phyloP scores from a whole-genome alignment of 2,888 invertebrate genomes.

The Drosophila subsilvestris region DNA sequence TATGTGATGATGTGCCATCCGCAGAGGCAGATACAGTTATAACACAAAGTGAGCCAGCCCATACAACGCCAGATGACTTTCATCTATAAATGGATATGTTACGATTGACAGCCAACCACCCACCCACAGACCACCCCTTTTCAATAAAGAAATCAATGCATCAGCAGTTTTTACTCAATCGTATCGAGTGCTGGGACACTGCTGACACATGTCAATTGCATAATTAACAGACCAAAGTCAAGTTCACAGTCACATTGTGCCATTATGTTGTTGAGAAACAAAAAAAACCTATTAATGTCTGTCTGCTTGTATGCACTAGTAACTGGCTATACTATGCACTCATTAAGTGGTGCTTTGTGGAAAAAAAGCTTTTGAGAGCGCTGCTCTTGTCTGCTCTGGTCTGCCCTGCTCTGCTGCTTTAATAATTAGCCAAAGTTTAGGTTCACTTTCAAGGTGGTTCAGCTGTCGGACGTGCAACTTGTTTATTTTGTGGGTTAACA shows the following conservation, averaged over 20 bases:
- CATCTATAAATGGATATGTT: conserved; percentile 16
- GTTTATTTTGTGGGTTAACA: neutral
- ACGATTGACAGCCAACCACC: neutral
- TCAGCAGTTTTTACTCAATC: neutral
- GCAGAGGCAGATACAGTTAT: conserved; percentile 36
- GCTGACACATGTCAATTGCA: conserved; percentile 7
- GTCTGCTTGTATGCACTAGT: neutral
- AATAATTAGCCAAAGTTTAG: conserved; percentile 23
- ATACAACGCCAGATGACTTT: conserved; percentile 38
- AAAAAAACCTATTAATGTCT: neutral
- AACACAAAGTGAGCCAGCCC: conserved; percentile 36
- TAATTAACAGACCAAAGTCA: conserved; percentile 23
- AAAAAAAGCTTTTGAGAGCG: conserved; percentile 15
- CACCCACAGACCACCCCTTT: no score
- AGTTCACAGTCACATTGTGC: conserved; percentile 31
- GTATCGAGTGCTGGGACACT: neutral
- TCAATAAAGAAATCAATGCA: conserved; percentile 16
- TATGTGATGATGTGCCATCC: conserved; percentile 39
- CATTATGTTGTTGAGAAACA: neutral
- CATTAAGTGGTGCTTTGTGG: conserved; percentile 2
- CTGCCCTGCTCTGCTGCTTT: conserved; percentile 2
- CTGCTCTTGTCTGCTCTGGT: neutral
- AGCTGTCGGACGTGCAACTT: neutral
- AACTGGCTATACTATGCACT: conserved; percentile 1
- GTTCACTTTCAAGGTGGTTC: conserved; percentile 29